phyloP scores from a whole-genome alignment of 1,140 invertebrate genomes.

The Spodoptera frugiperda region DNA sequence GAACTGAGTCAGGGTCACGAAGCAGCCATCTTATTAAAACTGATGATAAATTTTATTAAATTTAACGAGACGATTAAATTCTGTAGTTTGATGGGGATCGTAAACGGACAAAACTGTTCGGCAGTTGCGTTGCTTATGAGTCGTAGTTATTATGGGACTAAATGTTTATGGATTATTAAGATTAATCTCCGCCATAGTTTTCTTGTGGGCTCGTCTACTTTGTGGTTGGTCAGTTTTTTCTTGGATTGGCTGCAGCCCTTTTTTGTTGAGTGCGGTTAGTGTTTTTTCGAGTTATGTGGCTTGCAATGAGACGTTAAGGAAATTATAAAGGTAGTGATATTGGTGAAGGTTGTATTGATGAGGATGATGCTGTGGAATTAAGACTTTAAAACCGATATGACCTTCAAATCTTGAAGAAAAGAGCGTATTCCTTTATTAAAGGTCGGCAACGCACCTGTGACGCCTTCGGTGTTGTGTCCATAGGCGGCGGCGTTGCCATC shows the following conservation, averaged over 20 bases:
- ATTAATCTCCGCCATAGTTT: neutral
- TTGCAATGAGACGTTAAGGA: no score
- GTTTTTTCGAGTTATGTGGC: no score
- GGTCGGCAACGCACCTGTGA: no score
- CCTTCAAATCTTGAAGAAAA: no score
- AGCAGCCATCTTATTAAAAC: constrained; percentile 8
- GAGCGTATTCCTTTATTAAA: no score
- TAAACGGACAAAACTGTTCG: constrained; percentile 1
- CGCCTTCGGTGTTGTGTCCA: no score
- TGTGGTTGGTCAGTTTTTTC: neutral
- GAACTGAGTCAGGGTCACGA: constrained; percentile 44
- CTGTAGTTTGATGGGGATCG: constrained; percentile 2
- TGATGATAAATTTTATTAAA: constrained; percentile 27
- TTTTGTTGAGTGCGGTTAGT: no score
- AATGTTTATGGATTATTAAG: constrained; percentile 13
- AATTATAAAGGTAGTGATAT: no score
- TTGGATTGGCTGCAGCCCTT: neutral
- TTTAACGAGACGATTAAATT: constrained; percentile 15
- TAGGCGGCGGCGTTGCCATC: no score
- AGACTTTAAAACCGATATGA: no score
- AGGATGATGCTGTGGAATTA: no score
- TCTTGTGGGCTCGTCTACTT: neutral
- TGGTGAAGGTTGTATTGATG: no score
- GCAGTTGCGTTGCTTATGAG: constrained; percentile 6
- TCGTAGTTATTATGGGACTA: neutral